Evolutionary conservation across 2,888 invertebrate species (phyloP), one percentile per base, ranked within the genome.

Genomic region (Heliconius charithonia): DNA sequence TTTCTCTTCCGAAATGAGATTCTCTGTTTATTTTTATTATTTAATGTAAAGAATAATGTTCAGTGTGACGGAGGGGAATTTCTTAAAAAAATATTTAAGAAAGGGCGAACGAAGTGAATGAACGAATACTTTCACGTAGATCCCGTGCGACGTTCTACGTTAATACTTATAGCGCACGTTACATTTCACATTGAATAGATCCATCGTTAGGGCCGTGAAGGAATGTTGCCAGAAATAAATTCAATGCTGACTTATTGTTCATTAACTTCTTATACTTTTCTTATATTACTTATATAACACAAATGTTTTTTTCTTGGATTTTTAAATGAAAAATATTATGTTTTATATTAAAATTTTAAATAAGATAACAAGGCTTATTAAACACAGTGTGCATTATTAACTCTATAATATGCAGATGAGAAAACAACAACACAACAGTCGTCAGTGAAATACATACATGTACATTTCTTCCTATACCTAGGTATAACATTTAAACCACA

Each of bases 71-170:
- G 16, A 65, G 25, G 76, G 13, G 65, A 77, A 77, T 79, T 79
- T 70, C 56, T 77, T 56, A 29, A 70, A 77, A 59, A 79, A 77
- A 79, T 78, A 72, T 78, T 78, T 80, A 73, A 62, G 32, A 63
- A 75, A 27, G 25, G 37, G 32, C 62, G 63, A 56, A 22, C 62
- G 51, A 56, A 22, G 78, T 7, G 22, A 22, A 51, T 51, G 51
- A 22, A 51, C 62, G 75, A 71, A 80, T 80, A 67, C 62, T 76
- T 80, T 75, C 80, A 78, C 80, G 77, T 78, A 78, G 78, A 65
- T 37, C 78, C 67, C 72, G 73, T 67, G 67, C 75, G 66, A 45
- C n/a, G 69, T 51, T 70, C 66, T 65, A 51, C 77, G 71, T 77
- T 79, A 77, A 72, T 67, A 75, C 71, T 72, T 66, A 66, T 22